These are phyloP conservation scores for Epinephelus coioides DNA, from an alignment of 2,797 vertebrate genomes.

Conservation along the genomic window DNA sequence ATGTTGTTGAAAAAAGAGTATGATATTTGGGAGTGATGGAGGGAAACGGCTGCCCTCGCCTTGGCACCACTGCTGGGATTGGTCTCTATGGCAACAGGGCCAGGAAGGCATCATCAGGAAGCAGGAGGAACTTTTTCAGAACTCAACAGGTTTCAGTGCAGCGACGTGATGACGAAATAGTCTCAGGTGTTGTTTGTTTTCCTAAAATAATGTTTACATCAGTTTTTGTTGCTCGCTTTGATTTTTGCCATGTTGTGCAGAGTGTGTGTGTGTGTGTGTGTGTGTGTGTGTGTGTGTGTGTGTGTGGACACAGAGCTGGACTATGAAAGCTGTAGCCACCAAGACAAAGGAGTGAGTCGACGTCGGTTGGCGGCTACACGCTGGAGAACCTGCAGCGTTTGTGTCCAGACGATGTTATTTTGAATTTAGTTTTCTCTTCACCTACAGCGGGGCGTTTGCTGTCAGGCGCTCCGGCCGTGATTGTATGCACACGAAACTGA, in stretches of 20 bases:
- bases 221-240: slow-evolving; percentile 44
- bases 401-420: slow-evolving; percentile 54
- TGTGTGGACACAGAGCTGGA: slow-evolving; percentile 64
- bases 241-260: slow-evolving; percentile 17
- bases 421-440: not conserved
- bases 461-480: slow-evolving; percentile 13
- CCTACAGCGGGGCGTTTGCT: slow-evolving; percentile 2
- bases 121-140: no score
- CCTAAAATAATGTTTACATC: slow-evolving; percentile 79
- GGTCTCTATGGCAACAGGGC: slow-evolving; percentile 2
- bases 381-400: slow-evolving; percentile 75
- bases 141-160: slow-evolving; percentile 9
- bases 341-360: no score
- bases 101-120: not conserved
- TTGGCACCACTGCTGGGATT: not conserved
- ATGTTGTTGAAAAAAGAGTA: not conserved
- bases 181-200: slow-evolving; percentile 78
- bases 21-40: not conserved
- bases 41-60: not conserved
- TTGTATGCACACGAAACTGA: slow-evolving; percentile 39
- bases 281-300: slow-evolving; percentile 9
- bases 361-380: slow-evolving; percentile 50
- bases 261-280: not conserved
- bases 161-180: slow-evolving; percentile 43
- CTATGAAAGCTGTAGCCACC: slow-evolving; percentile 82